Base-by-base conservation (phyloP, 2,888 invertebrate species). In the Auanema freiburgensis region DNA sequence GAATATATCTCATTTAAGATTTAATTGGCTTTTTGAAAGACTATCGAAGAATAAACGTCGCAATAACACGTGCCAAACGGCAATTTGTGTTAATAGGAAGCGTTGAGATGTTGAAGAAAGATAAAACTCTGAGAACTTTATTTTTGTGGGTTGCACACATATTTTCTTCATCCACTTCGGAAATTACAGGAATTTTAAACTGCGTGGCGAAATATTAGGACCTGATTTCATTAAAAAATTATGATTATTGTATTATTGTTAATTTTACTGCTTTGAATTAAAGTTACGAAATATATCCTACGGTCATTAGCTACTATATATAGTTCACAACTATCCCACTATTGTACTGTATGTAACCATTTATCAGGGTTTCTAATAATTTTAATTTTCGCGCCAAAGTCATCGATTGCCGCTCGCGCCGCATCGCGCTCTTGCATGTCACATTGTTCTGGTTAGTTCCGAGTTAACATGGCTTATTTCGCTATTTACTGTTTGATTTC, bases 21-120 rank as follows among this genome's bases (percentile, higher is more conserved):
- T 5, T 11, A 1, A 43, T 70, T n/a, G 73, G 73, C 23, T 73
- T 73, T 52, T 49, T 71, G 16, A 18, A n/a, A 0, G 73, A 73
- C 16, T 57, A 57, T 11, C 58, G 73, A 6, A 59, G 73, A 41
- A 23, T 73, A 54, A 73, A 73, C 41, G 73, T 73, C 5, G 73
- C 73, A 1, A 54, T 73, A 10, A 73, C 73, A 23, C 56, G 73
- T 5, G 73, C 73, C 10, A 66, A 65, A 57, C 53, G 70, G 21
- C 73, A 73, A 44, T 70, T 73, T 41, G 62, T 70, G 18, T 43
- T 73, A 10, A 25, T 70, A 25, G 73, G 67, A 43, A 71, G 57
- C 53, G 41, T 53, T 1, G 11, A 18, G 21, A 73, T 65, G 67
- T 42, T 73, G 40, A 2, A 18, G 33, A 44, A 10, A 25, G 24